phyloP scores from a whole-genome alignment of 1,140 invertebrate genomes.

The Copidosoma floridanum region DNA sequence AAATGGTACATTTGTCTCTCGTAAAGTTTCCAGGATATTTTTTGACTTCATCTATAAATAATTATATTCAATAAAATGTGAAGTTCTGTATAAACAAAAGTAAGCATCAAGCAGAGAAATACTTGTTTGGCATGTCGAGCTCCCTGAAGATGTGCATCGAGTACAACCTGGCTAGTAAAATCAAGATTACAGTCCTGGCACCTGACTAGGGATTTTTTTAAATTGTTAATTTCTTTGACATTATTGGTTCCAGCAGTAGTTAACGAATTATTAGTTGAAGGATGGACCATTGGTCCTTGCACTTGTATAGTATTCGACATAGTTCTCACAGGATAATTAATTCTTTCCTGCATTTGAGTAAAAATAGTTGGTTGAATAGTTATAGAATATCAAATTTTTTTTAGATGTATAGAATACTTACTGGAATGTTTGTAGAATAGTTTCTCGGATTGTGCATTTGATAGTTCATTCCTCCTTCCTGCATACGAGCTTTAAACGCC shows the following conservation, averaged over 20 bases:
- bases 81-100: neutral
- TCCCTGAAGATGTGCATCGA: slow-evolving; percentile 57
- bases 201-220: slow-evolving; percentile 51
- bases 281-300: neutral
- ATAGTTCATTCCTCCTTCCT: too few species aligned
- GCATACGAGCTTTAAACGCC: too few species aligned
- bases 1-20: slow-evolving; percentile 51
- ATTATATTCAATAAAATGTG: neutral
- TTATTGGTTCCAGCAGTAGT: slow-evolving; percentile 59
- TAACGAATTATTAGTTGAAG: slow-evolving; percentile 49
- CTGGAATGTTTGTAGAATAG: too few species aligned
- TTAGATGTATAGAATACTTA: too few species aligned
- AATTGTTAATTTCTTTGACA: too few species aligned
- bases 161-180: slow-evolving; percentile 56
- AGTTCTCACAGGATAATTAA: too few species aligned
- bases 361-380: too few species aligned
- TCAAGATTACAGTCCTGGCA: slow-evolving; percentile 57
- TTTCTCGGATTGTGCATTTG: too few species aligned
- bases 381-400: too few species aligned
- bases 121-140: slow-evolving; percentile 59
- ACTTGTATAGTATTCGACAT: neutral
- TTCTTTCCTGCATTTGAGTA: too few species aligned
- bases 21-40: slow-evolving; percentile 52
- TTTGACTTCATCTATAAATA: slow-evolving; percentile 47
- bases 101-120: slow-evolving; percentile 1